Base-by-base conservation (phyloP, 2,888 invertebrate genomes). In the Dexiosoma caninum region DNA sequence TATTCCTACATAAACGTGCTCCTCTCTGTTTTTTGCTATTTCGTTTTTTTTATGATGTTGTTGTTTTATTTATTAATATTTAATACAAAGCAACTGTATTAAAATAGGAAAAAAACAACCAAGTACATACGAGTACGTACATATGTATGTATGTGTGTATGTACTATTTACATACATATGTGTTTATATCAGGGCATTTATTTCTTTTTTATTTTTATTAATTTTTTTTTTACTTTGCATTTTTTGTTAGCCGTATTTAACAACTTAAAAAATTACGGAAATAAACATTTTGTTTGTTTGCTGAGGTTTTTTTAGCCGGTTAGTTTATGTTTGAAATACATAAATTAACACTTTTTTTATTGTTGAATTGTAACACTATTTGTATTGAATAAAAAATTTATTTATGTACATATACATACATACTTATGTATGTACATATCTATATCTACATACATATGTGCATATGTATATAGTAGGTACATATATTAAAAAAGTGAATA, bases 151-250 rank as follows among this genome's bases (percentile, higher is more conserved):
- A 27, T 27, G 27, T 27, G 23, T 16, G 14, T 64, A 12, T 4
- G n/a, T n/a, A n/a, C n/a, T 37, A 37, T 35, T 55, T 55, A 2
- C 16, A 66, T 23, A 32, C 37, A 37, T 37, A 10, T 62, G n/a
- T 19, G 59, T 30, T 64, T 35, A 60, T n/a, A 72, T 72, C 78
- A 74, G 42, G 69, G 53, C 42, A 59, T 59, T 70, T 79, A 35
- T 44, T 42, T 44, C 1, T 19, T 46, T 32, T 16, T 16, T 44
- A 2, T 19, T 9, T 32, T 16, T 19, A 1, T 2, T 4, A n/a
- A 12, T 57, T 23, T 21, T 23, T 6, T 32, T 16, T 5, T 19
- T 10, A 27, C 14, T 51, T 21, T 40, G 37, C 42, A 9, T 9
- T 46, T 57, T 40, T 30, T 57, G 27, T 55, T 64, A 12, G 23